A percentile compares a stretch with the other conserved stretches of the same genome.
These are phyloP conservation scores for Varroa destructor DNA, from an alignment of 1,140 invertebrate species.

Conservation along the genomic window DNA sequence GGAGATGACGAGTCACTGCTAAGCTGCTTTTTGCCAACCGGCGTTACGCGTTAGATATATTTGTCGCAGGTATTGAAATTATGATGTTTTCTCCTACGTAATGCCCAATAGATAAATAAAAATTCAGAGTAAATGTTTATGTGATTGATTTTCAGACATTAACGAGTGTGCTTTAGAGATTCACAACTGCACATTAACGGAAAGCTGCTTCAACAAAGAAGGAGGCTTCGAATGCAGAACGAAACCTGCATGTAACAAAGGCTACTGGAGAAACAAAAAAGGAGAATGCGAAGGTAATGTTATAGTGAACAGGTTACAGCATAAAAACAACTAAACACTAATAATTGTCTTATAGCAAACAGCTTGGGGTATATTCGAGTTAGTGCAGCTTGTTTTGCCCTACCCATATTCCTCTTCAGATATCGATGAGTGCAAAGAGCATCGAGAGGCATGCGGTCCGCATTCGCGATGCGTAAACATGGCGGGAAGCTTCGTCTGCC, in stretches of 20 bases:
- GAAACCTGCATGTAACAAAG: neutral
- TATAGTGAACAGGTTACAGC: too few relatives aligned
- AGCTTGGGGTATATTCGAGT: too few relatives aligned
- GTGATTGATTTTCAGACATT: neutral
- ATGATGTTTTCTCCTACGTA: too few relatives aligned
- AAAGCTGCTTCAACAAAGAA: neutral
- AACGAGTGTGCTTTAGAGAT: neutral
- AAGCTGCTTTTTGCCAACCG: too few relatives aligned
- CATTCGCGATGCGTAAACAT: neutral
- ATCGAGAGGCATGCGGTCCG: neutral
- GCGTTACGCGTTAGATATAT: too few relatives aligned
- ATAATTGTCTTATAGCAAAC: too few relatives aligned
- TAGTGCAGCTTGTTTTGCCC: too few relatives aligned
- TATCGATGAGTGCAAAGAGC: constrained; percentile 12
- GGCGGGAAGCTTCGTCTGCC: neutral
- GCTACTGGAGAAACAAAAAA: neutral
- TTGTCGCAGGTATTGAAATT: too few relatives aligned
- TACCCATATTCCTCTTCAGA: neutral
- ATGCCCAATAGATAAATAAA: too few relatives aligned
- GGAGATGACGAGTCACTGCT: too few relatives aligned
- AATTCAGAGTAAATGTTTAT: too few relatives aligned
- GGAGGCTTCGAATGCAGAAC: neutral
- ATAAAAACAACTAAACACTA: too few relatives aligned
- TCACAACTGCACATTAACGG: neutral
- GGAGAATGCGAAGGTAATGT: constrained; percentile 14